Conservation (phyloP, 2,113 vertebrate genomes). For the Pao palembangensis region DNA sequence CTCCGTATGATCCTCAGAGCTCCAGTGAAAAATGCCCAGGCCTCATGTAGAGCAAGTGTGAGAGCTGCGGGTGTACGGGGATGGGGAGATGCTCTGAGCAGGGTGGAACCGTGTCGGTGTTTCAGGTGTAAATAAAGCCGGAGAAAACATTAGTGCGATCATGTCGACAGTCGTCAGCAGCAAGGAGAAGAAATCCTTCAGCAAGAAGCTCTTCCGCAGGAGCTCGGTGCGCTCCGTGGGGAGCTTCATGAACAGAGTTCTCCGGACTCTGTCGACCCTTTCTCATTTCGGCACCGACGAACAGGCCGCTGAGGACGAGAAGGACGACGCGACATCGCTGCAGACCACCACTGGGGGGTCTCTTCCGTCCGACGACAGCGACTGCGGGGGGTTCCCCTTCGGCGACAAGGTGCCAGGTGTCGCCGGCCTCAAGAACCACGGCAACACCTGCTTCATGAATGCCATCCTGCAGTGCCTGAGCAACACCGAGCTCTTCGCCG, state of each 20-base stretch:
- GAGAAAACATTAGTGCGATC: slow-evolving; percentile 5
- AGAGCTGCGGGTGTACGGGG: slow-evolving; percentile 4
- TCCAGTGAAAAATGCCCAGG: slow-evolving; percentile 44
- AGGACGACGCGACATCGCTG: slow-evolving; percentile 71
- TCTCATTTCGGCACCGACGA: slow-evolving; percentile 83
- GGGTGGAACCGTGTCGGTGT: slow-evolving; percentile 8
- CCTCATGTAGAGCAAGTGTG: slow-evolving; percentile 18
- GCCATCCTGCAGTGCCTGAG: slow-evolving; percentile 96
- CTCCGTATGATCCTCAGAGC: slow-evolving; percentile 12
- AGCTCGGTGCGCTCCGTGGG: slow-evolving; percentile 86
- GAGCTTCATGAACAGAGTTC: slow-evolving; percentile 86
- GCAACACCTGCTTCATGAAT: slow-evolving; percentile 99
- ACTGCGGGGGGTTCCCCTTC: slow-evolving; percentile 67
- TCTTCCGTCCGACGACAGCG: slow-evolving; percentile 68
- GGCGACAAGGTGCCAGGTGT: slow-evolving; percentile 84
- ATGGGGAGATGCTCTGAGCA: slow-evolving; percentile 28
- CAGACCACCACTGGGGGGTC: slow-evolving; percentile 65
- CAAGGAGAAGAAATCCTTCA: slow-evolving; percentile 88
- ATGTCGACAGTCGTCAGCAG: slow-evolving; percentile 77
- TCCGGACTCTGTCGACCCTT: slow-evolving; percentile 86
- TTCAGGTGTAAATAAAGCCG: slow-evolving; percentile 6
- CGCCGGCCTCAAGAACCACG: slow-evolving; percentile 93
- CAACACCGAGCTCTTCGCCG: slow-evolving; percentile 97
- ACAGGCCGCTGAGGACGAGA: slow-evolving; percentile 67
- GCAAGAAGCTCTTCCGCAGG: slow-evolving; percentile 83